Evolutionary conservation across 1,140 invertebrate genomes (phyloP).

Genomic region (Pomacea maculata): DNA sequence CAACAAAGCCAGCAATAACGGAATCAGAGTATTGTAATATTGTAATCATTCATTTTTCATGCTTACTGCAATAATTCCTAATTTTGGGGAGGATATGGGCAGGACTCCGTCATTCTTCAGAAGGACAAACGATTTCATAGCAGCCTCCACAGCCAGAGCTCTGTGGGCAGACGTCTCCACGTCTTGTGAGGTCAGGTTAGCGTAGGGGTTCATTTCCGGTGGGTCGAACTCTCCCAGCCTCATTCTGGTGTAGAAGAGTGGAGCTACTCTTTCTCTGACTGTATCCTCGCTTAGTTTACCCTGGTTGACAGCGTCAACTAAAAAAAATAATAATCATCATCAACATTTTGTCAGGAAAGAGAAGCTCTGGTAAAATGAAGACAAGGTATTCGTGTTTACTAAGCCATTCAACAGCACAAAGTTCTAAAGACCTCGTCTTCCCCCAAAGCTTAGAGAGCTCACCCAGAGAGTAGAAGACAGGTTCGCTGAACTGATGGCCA

Average conservation of each 20-base stretch:
- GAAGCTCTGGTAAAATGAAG: too few species aligned
- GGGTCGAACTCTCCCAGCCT: constrained; percentile 61
- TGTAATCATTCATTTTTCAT: not conserved
- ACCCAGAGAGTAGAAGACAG: not conserved
- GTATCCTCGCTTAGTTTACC: constrained; percentile 39
- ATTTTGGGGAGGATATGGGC: not conserved
- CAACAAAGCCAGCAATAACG: not conserved
- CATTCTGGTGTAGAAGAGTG: constrained; percentile 63
- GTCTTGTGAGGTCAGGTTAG: constrained; percentile 26
- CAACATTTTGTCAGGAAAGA: too few species aligned
- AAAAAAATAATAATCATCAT: too few species aligned
- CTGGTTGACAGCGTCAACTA: constrained; percentile 48
- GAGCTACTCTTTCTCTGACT: constrained; percentile 48
- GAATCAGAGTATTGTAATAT: not conserved
- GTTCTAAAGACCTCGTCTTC: too few species aligned
- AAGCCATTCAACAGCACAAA: too few species aligned
- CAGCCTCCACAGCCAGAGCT: constrained; percentile 35
- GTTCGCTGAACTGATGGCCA: not conserved
- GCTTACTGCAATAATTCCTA: not conserved
- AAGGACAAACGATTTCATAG: constrained; percentile 49
- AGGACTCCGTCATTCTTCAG: constrained; percentile 48
- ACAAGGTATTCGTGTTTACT: too few species aligned
- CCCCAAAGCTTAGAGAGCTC: too few species aligned
- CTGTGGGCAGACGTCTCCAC: constrained; percentile 44
- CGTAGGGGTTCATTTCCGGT: constrained; percentile 48